Evolutionary conservation across 2,888 invertebrate genomes (phyloP).

Genomic region (Seira ritae): DNA sequence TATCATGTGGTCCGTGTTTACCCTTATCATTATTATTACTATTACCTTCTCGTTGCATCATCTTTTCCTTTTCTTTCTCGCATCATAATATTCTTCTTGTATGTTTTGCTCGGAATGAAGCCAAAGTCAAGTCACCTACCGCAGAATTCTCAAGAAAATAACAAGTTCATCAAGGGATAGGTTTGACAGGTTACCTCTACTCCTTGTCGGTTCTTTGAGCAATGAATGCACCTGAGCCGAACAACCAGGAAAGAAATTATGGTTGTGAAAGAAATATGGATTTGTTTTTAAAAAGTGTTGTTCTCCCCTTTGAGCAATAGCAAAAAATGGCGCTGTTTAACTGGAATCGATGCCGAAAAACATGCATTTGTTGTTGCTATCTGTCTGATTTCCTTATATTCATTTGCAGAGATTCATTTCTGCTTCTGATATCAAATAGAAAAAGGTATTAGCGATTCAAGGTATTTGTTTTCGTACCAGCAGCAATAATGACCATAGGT

Average conservation of each 20-base stretch:
- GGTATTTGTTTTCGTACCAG: too few species aligned
- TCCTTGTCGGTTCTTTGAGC: slow-evolving; percentile 34
- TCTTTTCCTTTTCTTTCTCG: too few species aligned
- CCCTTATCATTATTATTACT: background rate
- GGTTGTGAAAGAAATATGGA: background rate
- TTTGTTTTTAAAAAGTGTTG: too few species aligned
- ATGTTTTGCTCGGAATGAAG: background rate
- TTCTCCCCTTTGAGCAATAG: too few species aligned
- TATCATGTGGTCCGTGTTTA: background rate
- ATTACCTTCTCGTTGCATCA: too few species aligned
- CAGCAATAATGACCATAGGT: too few species aligned
- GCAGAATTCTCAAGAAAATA: slow-evolving; percentile 52
- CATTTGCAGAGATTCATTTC: too few species aligned
- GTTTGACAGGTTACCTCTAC: slow-evolving; percentile 46
- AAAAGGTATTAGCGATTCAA: too few species aligned
- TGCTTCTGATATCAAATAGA: background rate
- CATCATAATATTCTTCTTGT: background rate
- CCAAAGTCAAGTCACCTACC: slow-evolving; percentile 42
- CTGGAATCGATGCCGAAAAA: background rate
- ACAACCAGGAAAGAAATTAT: background rate
- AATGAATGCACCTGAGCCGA: background rate
- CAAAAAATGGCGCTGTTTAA: too few species aligned
- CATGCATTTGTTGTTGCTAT: slow-evolving; percentile 18
- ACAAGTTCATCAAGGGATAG: slow-evolving; percentile 51
- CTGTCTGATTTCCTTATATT: background rate